A percentile compares a stretch with the other conserved stretches of the same genome.
Conservation (phyloP, 2,888 invertebrate species). For the Mactromeris polynyma region DNA sequence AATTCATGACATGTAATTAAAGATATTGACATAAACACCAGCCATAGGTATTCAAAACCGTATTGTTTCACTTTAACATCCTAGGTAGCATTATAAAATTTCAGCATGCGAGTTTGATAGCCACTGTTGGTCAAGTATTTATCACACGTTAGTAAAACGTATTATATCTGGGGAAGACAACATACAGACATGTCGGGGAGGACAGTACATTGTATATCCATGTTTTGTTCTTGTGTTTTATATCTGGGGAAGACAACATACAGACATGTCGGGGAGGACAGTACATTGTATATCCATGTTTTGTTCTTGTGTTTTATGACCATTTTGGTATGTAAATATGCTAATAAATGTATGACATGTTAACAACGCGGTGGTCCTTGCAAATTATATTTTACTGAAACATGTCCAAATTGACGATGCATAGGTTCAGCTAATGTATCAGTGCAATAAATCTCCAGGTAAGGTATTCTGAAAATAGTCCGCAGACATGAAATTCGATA, state of each 20-base stretch:
- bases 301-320: not conserved
- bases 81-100: not conserved
- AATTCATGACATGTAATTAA: not conserved
- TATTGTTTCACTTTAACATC: not conserved
- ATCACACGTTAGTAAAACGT: too few species aligned
- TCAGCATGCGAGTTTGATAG: too few species aligned
- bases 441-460: not conserved
- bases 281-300: not conserved
- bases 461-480: not conserved
- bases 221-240: not conserved
- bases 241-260: not conserved
- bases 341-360: not conserved
- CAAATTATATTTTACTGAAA: too few species aligned
- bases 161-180: not conserved
- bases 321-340: not conserved
- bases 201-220: not conserved
- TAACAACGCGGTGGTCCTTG: too few species aligned
- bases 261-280: not conserved
- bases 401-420: too few species aligned
- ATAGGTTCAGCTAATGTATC: too few species aligned
- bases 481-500: not conserved
- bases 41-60: not conserved
- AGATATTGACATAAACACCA: not conserved
- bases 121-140: too few species aligned
- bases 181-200: not conserved